Evolutionary conservation across 2,113 vertebrate genomes (phyloP).

Genomic region (Prolemur simus): DNA sequence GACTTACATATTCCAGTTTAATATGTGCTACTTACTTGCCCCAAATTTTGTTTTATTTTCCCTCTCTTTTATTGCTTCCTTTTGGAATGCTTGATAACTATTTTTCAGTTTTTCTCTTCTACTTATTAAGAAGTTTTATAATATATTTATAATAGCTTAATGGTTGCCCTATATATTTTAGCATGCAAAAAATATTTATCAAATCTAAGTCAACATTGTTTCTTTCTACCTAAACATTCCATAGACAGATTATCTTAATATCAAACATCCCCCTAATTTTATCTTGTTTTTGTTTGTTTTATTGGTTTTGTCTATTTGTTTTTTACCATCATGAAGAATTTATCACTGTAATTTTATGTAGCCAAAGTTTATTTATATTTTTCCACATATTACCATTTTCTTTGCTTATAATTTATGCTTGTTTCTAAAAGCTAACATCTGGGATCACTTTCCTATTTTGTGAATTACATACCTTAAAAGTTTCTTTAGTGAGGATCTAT

Average conservation of each 20-base stretch:
- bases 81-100: background rate
- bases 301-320: background rate
- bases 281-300: background rate
- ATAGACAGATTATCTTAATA: background rate
- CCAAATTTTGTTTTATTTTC: background rate
- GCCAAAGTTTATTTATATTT: background rate
- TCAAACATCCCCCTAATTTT: background rate
- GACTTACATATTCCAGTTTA: background rate
- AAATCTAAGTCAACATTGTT: background rate
- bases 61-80: background rate
- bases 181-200: background rate
- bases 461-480: background rate
- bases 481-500: background rate
- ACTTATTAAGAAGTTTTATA: background rate
- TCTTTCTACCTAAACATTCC: background rate
- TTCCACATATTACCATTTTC: background rate
- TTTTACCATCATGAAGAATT: background rate
- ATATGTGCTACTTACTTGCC: background rate
- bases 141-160: background rate
- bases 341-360: background rate
- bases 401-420: background rate
- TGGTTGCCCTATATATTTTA: background rate
- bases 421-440: background rate
- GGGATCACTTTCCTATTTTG: background rate
- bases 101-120: background rate